Base-by-base conservation (phyloP, 2,888 invertebrate species). In the Melitaea athalia region DNA sequence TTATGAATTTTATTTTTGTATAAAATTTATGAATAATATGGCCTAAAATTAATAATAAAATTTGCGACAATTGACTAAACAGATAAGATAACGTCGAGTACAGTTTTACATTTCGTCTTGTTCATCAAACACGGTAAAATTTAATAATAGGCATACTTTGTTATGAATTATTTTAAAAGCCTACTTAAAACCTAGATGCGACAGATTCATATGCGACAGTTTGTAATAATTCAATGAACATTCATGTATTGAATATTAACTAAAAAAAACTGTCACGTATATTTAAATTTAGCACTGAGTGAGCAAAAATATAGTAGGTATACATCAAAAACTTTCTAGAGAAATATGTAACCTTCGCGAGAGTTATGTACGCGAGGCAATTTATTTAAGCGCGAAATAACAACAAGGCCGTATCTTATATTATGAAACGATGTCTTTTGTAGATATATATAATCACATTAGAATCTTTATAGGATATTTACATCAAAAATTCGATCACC, bases 341-440 rank as follows among this genome's bases (percentile, higher is more conserved):
- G 43, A 66, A 68, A 57, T 57, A 66, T 71, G 57, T 63, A 59
- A 49, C 66, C 66, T 68, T 63, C 47, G 17, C 52, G 24, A 64
- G 47, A 47, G 55, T 55, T 59, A n/a, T n/a, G n/a, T n/a, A 55
- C 49, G 62, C 52, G 63, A 68, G 53, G 65, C 60, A 14, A 71
- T 12, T 50, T n/a, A n/a, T n/a, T 45, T 0, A 15, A 57, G 57
- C n/a, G 43, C 33, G 33, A 43, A 47, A 57, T 64, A 55, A 49
- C 57, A 43, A 12, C 50, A 8, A 69, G 61, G 64, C 43, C 57
- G 33, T 53, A 52, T 63, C 70, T 63, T 52, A 63, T 31, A 11
- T 15, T 50, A 15, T 63, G 57, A 67, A 55, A 42, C 55, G 17
- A 62, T 24, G 63, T 47, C 45, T 55, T 60, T 59, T 49, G 33